A percentile compares a stretch with the other conserved stretches of the same genome.
Evolutionary conservation across 2,113 vertebrate species (phyloP).

Genomic region (Bubo scandiacus): DNA sequence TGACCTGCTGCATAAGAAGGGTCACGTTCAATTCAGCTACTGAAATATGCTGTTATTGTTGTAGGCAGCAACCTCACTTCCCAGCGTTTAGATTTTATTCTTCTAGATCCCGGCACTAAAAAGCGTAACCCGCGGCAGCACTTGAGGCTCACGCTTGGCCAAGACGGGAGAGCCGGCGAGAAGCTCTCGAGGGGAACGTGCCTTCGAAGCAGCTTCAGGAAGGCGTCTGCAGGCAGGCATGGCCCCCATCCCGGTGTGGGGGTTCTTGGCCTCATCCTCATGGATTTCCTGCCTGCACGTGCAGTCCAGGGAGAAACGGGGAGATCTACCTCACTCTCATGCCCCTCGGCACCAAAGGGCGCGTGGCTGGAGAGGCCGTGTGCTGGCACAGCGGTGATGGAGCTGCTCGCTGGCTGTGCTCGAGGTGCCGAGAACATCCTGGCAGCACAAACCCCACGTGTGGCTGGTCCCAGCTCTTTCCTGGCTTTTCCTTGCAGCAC

Average conservation of each 20-base stretch:
- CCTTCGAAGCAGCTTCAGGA: neutral
- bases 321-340: neutral
- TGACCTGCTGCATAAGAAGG: conserved; percentile 12
- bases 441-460: accelerated
- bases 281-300: neutral
- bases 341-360: neutral
- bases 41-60: neutral
- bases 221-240: neutral
- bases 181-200: neutral
- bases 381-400: neutral
- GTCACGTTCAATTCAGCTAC: neutral
- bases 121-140: neutral
- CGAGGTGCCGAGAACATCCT: accelerated
- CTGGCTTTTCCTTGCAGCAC: neutral
- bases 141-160: neutral
- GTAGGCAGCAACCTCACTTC: neutral
- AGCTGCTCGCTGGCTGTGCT: neutral
- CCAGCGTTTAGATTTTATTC: conserved; percentile 23
- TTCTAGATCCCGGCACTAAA: neutral
- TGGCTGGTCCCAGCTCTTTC: neutral
- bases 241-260: neutral
- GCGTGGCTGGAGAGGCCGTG: accelerated
- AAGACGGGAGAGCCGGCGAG: neutral
- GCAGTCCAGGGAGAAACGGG: neutral
- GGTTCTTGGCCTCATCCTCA: neutral